A percentile compares a stretch with the other conserved stretches of the same genome.
Conservation (phyloP, 2,797 vertebrate genomes). For the Lycodopsis pacificus region DNA sequence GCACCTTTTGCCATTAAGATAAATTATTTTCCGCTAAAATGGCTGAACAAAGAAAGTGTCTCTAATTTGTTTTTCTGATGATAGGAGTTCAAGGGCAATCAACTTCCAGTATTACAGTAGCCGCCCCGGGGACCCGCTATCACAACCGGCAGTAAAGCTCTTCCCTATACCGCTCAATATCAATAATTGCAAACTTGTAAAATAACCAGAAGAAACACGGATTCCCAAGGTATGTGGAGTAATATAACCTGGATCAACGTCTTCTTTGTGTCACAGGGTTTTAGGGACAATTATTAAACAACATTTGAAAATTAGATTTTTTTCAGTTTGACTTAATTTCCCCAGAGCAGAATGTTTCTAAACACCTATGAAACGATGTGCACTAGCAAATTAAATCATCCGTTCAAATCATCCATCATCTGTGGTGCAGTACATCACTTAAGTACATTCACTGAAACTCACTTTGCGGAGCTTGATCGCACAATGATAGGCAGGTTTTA, state of each 20-base stretch:
- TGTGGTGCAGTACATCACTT: slow-evolving; percentile 21
- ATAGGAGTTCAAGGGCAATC: slow-evolving; percentile 62
- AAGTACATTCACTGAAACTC: slow-evolving; percentile 48
- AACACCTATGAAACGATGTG: slow-evolving; percentile 28
- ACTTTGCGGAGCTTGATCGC: slow-evolving; percentile 28
- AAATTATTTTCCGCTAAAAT: slow-evolving; percentile 13
- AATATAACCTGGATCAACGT: slow-evolving; percentile 64
- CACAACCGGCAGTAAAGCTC: slow-evolving; percentile 23
- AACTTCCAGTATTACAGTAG: slow-evolving; percentile 58
- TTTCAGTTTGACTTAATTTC: slow-evolving; percentile 35
- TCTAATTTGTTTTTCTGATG: slow-evolving; percentile 52
- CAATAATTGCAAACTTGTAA: slow-evolving; percentile 60
- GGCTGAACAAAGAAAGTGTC: slow-evolving; percentile 5
- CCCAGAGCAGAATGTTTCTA: slow-evolving; percentile 29
- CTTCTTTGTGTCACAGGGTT: slow-evolving; percentile 55
- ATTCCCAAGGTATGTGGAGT: slow-evolving; percentile 45
- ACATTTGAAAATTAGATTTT: slow-evolving; percentile 41
- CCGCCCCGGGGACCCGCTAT: slow-evolving; percentile 42
- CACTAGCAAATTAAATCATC: slow-evolving; percentile 53
- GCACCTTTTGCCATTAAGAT: slow-evolving; percentile 33
- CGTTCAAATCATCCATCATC: slow-evolving; percentile 46
- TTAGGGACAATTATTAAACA: slow-evolving; percentile 63
- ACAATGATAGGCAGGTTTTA: slow-evolving; percentile 20
- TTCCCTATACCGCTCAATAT: slow-evolving; percentile 53
- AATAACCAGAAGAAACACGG: slow-evolving; percentile 48